A percentile compares a stretch with the other conserved stretches of the same genome.
phyloP scores from a whole-genome alignment of 2,888 invertebrate genomes.

The Papilio protenor region DNA sequence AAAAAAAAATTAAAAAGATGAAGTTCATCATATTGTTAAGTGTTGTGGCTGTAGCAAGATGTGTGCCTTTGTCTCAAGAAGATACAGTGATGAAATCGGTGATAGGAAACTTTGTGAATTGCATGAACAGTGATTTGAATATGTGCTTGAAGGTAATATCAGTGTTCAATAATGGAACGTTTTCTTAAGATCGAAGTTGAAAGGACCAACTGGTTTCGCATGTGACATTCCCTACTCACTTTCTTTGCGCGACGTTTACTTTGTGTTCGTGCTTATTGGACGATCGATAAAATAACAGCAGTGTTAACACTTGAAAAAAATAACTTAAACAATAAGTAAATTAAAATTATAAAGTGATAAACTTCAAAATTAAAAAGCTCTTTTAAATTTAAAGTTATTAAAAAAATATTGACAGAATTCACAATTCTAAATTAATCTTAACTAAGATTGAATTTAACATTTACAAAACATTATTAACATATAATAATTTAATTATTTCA shows the following conservation, averaged over 20 bases:
- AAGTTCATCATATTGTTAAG: slow-evolving; percentile 69
- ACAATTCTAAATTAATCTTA: too few relatives aligned
- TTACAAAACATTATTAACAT: too few relatives aligned
- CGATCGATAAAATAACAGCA: not conserved
- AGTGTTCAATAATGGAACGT: slow-evolving; percentile 35
- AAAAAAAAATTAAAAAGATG: slow-evolving; percentile 60
- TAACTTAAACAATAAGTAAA: not conserved
- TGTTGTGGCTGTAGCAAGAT: slow-evolving; percentile 63
- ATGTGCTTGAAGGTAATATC: slow-evolving; percentile 75
- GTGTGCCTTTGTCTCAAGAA: slow-evolving; percentile 67
- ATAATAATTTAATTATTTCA: slow-evolving; percentile 8
- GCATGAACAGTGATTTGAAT: slow-evolving; percentile 75
- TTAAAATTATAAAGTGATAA: not conserved
- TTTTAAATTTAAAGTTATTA: not conserved
- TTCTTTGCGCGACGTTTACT: slow-evolving; percentile 27
- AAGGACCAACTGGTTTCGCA: slow-evolving; percentile 41
- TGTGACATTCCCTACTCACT: slow-evolving; percentile 29
- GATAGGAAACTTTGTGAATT: slow-evolving; percentile 70
- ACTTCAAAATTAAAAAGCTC: not conserved
- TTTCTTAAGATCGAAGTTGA: slow-evolving; percentile 15
- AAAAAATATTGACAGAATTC: too few relatives aligned
- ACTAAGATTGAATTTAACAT: too few relatives aligned
- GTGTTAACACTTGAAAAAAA: not conserved
- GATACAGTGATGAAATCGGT: slow-evolving; percentile 68
- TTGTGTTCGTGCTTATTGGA: slow-evolving; percentile 20